A percentile compares a stretch with the other conserved stretches of the same genome.
Conservation (phyloP, 2,113 vertebrate genomes). For the Sitta europaea region DNA sequence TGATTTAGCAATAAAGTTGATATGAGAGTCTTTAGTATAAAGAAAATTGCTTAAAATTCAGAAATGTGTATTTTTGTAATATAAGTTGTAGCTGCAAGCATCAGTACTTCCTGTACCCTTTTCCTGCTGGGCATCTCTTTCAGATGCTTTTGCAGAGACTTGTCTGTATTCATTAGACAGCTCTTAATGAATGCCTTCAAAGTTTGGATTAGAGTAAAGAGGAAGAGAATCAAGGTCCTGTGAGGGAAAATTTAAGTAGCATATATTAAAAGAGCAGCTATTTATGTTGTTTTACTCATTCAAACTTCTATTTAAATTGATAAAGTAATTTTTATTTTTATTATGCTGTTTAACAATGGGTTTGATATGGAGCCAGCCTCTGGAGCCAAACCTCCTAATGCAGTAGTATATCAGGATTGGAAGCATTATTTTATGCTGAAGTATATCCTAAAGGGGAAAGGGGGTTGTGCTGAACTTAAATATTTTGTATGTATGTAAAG, state of each 20-base stretch:
- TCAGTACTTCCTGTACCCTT: conserved; percentile 35
- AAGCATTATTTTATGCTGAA: background rate
- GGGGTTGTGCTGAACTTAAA: background rate
- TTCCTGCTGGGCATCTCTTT: conserved; percentile 54
- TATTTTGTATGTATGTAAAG: background rate
- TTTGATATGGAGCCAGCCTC: conserved; percentile 46
- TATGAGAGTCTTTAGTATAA: background rate
- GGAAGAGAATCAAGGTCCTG: conserved; percentile 30
- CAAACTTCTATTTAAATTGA: conserved; percentile 51
- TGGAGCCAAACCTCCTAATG: conserved; percentile 26
- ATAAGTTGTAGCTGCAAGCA: background rate
- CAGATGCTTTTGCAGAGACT: conserved; percentile 40
- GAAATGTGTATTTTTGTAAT: conserved; percentile 6
- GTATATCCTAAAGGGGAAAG: background rate
- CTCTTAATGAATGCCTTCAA: conserved; percentile 48
- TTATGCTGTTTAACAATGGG: background rate
- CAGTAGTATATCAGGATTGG: background rate
- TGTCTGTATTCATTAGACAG: conserved; percentile 40
- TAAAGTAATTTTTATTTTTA: conserved; percentile 51
- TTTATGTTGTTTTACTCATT: conserved; percentile 36
- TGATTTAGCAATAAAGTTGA: background rate
- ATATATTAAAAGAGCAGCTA: conserved; percentile 28
- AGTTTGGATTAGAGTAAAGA: conserved; percentile 40
- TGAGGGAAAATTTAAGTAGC: background rate
- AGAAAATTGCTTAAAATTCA: conserved; percentile 14